A percentile compares a stretch with the other conserved stretches of the same genome.
phyloP scores from a whole-genome alignment of 2,797 vertebrate species.

The Myotis planiceps region DNA sequence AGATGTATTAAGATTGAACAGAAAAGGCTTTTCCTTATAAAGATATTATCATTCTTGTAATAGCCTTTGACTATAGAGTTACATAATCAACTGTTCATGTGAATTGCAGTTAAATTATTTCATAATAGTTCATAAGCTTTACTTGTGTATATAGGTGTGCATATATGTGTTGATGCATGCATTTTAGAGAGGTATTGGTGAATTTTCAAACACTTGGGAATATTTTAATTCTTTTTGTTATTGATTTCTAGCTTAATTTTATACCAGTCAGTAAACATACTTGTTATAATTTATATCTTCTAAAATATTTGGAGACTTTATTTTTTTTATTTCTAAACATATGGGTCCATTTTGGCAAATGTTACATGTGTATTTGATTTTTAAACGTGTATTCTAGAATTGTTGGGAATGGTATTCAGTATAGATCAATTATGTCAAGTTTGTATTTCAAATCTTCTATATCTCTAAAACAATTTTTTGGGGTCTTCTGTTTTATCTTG shows the following conservation, averaged over 20 bases:
- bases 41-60: not conserved
- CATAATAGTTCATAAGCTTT: not conserved
- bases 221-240: conserved; percentile 13
- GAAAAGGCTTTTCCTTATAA: not conserved
- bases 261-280: not conserved
- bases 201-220: not conserved
- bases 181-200: not conserved
- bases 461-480: not conserved
- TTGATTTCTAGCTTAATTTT: conserved; percentile 5
- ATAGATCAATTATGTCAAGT: not conserved
- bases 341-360: not conserved
- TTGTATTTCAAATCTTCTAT: not conserved
- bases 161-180: not conserved
- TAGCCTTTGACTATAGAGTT: not conserved
- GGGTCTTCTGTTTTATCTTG: not conserved
- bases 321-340: not conserved
- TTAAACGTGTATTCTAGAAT: not conserved
- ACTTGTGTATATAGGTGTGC: not conserved
- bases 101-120: not conserved
- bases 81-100: not conserved
- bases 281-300: not conserved
- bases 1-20: not conserved
- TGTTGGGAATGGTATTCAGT: not conserved
- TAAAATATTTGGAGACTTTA: not conserved
- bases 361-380: not conserved